Evolutionary conservation across 2,888 invertebrate species (phyloP), one percentile per base, ranked within the genome.

Genomic region (Phengaris arion): DNA sequence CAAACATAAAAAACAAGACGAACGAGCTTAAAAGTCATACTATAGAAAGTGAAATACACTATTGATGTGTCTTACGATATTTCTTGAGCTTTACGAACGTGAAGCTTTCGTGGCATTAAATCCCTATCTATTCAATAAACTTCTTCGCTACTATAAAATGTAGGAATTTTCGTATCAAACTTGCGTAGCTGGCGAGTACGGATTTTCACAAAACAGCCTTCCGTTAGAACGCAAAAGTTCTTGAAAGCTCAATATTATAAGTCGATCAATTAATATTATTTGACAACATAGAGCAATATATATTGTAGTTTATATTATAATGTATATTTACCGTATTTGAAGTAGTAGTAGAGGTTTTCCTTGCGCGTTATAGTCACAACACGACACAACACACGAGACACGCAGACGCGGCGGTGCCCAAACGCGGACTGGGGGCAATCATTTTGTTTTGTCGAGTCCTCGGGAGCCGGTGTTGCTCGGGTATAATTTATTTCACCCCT

Each of bases 401-500:
- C 78, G 74, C 45, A 6, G 35, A 35, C 68, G 73, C 13, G 35
- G 52, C 74, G 80, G 74, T 75, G 74, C 76, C 77, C 75, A 69
- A 81, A 81, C 83, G 80, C 82, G 82, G 69, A 84, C 84, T 84
- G 82, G 76, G 79, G 79, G 78, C 77, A 80, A 81, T 81, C 81
- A 82, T 82, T 83, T 80, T 81, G 82, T 83, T 81, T 82, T 80
- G 81, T 78, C 77, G 80, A 80, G 79, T 79, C 78, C 82, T 80
- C 78, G 81, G 76, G 74, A 74, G 78, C 72, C 68, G 68, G 80
- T 79, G 81, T 81, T 82, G 81, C 81, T 13, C 12, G 64, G 35
- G 35, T 12, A 64, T 0, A 13, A 12, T n/a, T 2, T 13, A 46
- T 35, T 73, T 70, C 55, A n/a, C 74, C 76, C 64, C 68, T 15